Conservation (phyloP, 2,888 invertebrate species). For the Rhagium mordax region DNA sequence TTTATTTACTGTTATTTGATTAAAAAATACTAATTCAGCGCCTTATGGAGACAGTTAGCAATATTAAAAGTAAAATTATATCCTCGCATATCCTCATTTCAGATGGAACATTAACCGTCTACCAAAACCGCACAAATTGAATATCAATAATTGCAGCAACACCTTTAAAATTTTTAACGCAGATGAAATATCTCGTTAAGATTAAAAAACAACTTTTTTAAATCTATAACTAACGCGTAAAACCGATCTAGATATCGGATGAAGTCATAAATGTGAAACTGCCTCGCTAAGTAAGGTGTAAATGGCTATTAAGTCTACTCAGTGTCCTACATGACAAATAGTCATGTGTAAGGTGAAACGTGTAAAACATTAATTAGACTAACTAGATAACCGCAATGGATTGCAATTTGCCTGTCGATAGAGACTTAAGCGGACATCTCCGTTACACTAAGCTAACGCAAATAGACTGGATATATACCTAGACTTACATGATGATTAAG, state of each 20-base stretch:
- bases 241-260: conserved; percentile 3
- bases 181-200: no score
- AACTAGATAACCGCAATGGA: conserved; percentile 13
- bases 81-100: no score
- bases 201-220: no score
- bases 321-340: conserved; percentile 26
- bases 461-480: neutral
- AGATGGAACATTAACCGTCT: no score
- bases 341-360: conserved; percentile 23
- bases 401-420: conserved; percentile 7
- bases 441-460: neutral
- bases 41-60: no score
- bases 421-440: neutral
- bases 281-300: conserved; percentile 18
- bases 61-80: no score
- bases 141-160: no score
- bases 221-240: neutral
- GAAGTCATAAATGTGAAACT: conserved; percentile 9
- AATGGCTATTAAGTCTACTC: conserved; percentile 11
- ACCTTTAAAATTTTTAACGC: no score
- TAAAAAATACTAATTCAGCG: no score
- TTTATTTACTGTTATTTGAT: no score
- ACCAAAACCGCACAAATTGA: no score
- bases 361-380: conserved; percentile 36
- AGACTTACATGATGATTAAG: neutral